Evolutionary conservation across 2,113 vertebrate species (phyloP).

Genomic region (Setophaga petechia): DNA sequence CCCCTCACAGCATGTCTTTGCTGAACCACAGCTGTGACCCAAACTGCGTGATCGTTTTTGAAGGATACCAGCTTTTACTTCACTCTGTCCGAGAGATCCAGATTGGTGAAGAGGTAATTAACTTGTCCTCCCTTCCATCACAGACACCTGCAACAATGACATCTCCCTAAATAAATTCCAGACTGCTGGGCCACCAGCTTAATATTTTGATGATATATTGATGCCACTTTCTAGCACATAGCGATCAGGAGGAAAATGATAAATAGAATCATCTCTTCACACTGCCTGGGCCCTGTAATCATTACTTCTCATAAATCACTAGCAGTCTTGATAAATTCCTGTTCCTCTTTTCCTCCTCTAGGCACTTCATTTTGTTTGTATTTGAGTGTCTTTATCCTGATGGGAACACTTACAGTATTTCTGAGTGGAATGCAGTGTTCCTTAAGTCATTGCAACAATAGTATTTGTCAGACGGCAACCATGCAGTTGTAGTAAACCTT

Average conservation of each 20-base stretch:
- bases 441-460: slow-evolving; percentile 32
- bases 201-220: slow-evolving; percentile 73
- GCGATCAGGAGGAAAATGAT: slow-evolving; percentile 43
- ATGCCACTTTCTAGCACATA: slow-evolving; percentile 47
- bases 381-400: slow-evolving; percentile 38
- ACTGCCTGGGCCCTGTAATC: slow-evolving; percentile 37
- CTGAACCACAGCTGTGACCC: slow-evolving; percentile 96
- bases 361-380: slow-evolving; percentile 26
- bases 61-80: slow-evolving; percentile 85
- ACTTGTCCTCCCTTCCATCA: slow-evolving; percentile 39
- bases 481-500: slow-evolving; percentile 28
- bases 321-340: slow-evolving; percentile 40
- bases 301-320: slow-evolving; percentile 58
- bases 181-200: slow-evolving; percentile 60
- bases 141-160: slow-evolving; percentile 60
- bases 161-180: slow-evolving; percentile 68
- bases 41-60: slow-evolving; percentile 92
- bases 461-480: slow-evolving; percentile 32
- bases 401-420: slow-evolving; percentile 52
- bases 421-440: slow-evolving; percentile 37
- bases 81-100: slow-evolving; percentile 82
- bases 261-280: slow-evolving; percentile 55
- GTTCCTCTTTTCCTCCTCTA: slow-evolving; percentile 34
- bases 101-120: slow-evolving; percentile 88
- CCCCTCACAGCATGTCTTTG: slow-evolving; percentile 85